Base-by-base conservation (phyloP, 2,113 vertebrate genomes). In the Proterorhinus semilunaris region DNA sequence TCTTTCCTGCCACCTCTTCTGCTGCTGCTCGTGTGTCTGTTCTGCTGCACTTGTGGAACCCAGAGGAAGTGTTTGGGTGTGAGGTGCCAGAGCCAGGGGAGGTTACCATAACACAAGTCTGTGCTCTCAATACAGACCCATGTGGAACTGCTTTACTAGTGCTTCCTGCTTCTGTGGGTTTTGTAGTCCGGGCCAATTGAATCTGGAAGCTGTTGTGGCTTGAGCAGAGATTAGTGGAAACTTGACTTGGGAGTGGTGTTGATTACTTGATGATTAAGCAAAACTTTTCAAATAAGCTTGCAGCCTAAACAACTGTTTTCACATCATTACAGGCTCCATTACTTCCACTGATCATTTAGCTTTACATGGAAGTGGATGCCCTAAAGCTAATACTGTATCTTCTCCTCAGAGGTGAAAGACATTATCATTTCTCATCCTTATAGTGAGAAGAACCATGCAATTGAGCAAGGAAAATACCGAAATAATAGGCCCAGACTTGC, bases 61-160 rank as follows among this genome's bases (percentile, higher is more conserved):
- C 16, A 71, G 70, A 89, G 81, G 79, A 83, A 83, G 76, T 80
- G 80, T 87, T 83, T 72, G 78, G 75, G 80, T 83, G 75, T 73
- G 83, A 91, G 79, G 85, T 88, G 82, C 72, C 75, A 76, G 67
- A 66, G 74, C 81, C 83, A 70, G 53, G 75, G 88, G 86, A 84
- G 85, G 84, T 85, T 87, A 86, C 78, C 83, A 89, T 81, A 90
- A 91, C 87, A 89, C 71, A 78, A 76, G 62, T 82, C 80, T 77
- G 63, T 78, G 82, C 85, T 82, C 68, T 78, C 78, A 89, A 90
- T 84, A 86, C 84, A 84, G 71, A 36, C 69, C 90, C 90, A 91
- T 90, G 88, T 91, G 90, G 90, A 90, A 90, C 83, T 88, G 89
- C 74, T 91, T 91, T 90, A 80, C 68, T 59, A 68, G 76, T 74